These are phyloP conservation scores for Listrodromus nycthemerus DNA, from an alignment of 2,888 invertebrate species.

Conservation along the genomic window DNA sequence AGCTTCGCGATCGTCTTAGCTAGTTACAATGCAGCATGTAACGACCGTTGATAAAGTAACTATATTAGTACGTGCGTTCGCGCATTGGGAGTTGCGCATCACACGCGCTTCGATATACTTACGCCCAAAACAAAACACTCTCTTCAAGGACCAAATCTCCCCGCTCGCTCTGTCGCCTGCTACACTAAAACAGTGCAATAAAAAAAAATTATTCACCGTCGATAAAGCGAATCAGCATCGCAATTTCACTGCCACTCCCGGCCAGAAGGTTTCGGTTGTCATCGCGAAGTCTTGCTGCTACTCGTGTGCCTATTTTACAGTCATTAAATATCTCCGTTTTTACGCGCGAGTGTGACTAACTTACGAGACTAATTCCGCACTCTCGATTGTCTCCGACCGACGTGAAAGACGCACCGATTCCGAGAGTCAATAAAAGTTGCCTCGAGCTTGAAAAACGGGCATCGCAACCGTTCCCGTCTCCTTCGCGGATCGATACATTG, in stretches of 20 bases:
- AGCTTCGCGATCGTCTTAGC: slow-evolving; percentile 6
- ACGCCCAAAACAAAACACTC: not conserved
- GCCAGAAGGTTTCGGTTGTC: slow-evolving; percentile 9
- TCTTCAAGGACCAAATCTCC: not conserved
- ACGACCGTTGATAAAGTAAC: slow-evolving; percentile 9
- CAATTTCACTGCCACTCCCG: slow-evolving; percentile 23
- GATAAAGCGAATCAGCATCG: slow-evolving; percentile 36
- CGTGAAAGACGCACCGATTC: not conserved
- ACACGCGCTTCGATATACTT: not conserved
- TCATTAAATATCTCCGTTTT: not conserved
- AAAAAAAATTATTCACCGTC: slow-evolving; percentile 20
- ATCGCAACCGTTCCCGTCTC: not conserved
- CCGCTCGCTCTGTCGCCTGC: not conserved
- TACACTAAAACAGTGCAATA: not conserved
- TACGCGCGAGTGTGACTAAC: not conserved
- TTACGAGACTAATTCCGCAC: too few relatives aligned
- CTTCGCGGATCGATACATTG: slow-evolving; percentile 23
- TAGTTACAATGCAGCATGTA: not conserved
- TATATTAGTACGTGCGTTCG: slow-evolving; percentile 6
- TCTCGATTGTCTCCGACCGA: not conserved
- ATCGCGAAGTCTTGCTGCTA: not conserved
- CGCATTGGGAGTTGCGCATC: not conserved
- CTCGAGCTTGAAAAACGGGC: not conserved
- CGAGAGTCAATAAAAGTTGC: not conserved
- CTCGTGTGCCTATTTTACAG: not conserved